Base-by-base conservation (phyloP, 2,113 vertebrate species). In the Merops nubicus region DNA sequence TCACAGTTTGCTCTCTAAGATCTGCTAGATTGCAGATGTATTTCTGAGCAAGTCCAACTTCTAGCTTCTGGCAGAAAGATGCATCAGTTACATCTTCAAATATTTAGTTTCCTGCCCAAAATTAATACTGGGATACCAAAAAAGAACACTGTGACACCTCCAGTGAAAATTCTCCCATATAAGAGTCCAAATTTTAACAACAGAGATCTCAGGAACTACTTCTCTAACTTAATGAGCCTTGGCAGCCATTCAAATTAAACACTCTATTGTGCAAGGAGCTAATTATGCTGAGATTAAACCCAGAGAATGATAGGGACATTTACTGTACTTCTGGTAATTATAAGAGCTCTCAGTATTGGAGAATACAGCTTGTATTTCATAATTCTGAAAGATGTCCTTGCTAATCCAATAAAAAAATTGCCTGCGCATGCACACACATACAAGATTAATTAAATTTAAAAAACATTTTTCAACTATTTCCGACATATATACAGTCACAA, bases 191-290 rank as follows among this genome's bases (percentile, higher is more conserved):
- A 81, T 96, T 97, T 97, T 89, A 98, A 97, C 93, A 98, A 97
- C 95, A 97, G 96, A 98, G 89, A 97, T 97, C 96, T 97, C 97
- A 96, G 97, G 97, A 98, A 97, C 97, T 89, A 96, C 96, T 96
- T 92, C 92, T 97, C 95, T 92, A 96, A 97, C 88, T 97, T 98
- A 98, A 98, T 97, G 97, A 98, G 97, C 97, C 77, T 95, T 98
- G 97, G 97, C 97, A 98, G 97, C 94, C 92, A 97, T 98, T 98
- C 97, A 98, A 98, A 98, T 98, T 98, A 98, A 98, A 98, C 95
- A 97, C 89, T 97, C 97, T 97, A 98, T 98, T 98, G 97, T 98
- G 94, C 97, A 97, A 98, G 95, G 91, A 97, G 97, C 97, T 98
- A 98, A 98, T 98, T 98, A 98, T 94, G 95, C 96, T 93, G 96